phyloP scores from a whole-genome alignment of 2,113 vertebrate species.

The Podarcis cretensis region DNA sequence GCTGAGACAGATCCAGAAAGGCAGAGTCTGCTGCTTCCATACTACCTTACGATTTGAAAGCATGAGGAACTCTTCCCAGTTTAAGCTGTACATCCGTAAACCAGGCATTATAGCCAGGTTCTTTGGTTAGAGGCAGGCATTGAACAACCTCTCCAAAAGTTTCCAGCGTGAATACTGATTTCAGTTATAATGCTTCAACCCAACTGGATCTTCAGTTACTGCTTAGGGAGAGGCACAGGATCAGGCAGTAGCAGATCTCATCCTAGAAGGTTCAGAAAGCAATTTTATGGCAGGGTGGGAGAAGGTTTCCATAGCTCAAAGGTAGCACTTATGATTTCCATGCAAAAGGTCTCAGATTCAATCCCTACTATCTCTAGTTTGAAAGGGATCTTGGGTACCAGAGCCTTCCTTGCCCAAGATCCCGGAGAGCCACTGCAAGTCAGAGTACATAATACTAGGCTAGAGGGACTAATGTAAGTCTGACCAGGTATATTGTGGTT shows the following conservation, averaged over 20 bases:
- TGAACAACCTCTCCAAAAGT: neutral
- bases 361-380: neutral
- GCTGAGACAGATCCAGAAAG: constrained; percentile 12
- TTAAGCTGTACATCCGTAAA: constrained; percentile 16
- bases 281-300: constrained; percentile 31
- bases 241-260: constrained; percentile 31
- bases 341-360: neutral
- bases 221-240: neutral
- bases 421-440: neutral
- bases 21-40: neutral
- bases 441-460: neutral
- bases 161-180: constrained; percentile 16
- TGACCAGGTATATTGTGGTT: neutral
- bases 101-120: neutral
- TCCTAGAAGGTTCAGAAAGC: constrained; percentile 29
- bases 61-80: constrained; percentile 16
- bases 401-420: neutral
- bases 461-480: neutral
- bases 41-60: neutral
- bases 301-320: neutral
- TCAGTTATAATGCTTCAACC: constrained; percentile 43
- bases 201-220: constrained; percentile 10
- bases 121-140: neutral
- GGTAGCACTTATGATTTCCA: neutral
- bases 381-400: neutral